phyloP scores from a whole-genome alignment of 1,140 invertebrate genomes.

The Heliconius hermathena region DNA sequence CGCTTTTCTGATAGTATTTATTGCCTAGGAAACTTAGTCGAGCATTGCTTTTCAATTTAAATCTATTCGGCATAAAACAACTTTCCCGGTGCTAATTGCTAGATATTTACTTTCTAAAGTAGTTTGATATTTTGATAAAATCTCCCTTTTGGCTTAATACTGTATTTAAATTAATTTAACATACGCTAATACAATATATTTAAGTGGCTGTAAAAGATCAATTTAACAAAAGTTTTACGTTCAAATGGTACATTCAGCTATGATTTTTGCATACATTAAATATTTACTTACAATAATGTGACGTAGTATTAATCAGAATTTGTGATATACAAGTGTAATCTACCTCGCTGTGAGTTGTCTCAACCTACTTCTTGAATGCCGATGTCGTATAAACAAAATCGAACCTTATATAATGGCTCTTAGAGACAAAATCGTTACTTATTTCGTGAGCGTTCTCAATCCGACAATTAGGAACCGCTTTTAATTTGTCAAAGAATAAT shows the following conservation, averaged over 20 bases:
- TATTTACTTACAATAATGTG: conserved; percentile 50
- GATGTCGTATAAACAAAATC: conserved; percentile 53
- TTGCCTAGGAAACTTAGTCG: conserved; percentile 58
- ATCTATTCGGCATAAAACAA: conserved; percentile 50
- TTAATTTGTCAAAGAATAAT: conserved; percentile 55
- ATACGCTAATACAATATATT: not conserved
- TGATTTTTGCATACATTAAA: conserved; percentile 43
- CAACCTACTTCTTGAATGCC: conserved; percentile 78
- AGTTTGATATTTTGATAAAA: conserved; percentile 37
- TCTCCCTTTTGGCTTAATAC: conserved; percentile 26
- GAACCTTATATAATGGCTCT: conserved; percentile 56
- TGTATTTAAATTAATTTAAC: conserved; percentile 11
- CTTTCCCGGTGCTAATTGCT: conserved; percentile 49
- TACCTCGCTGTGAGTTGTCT: conserved; percentile 73
- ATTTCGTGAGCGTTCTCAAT: conserved; percentile 62
- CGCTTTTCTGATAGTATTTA: conserved; percentile 73
- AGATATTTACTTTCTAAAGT: conserved; percentile 43
- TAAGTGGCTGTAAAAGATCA: not conserved
- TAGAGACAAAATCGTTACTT: conserved; percentile 67
- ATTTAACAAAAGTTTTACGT: not conserved
- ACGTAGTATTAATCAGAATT: conserved; percentile 71
- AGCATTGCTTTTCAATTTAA: conserved; percentile 54
- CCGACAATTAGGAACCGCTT: conserved; percentile 73
- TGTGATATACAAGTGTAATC: conserved; percentile 70
- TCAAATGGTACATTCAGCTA: not conserved